Evolutionary conservation across 2,113 vertebrate species (phyloP).

Genomic region (Hippocampus guttulatus): DNA sequence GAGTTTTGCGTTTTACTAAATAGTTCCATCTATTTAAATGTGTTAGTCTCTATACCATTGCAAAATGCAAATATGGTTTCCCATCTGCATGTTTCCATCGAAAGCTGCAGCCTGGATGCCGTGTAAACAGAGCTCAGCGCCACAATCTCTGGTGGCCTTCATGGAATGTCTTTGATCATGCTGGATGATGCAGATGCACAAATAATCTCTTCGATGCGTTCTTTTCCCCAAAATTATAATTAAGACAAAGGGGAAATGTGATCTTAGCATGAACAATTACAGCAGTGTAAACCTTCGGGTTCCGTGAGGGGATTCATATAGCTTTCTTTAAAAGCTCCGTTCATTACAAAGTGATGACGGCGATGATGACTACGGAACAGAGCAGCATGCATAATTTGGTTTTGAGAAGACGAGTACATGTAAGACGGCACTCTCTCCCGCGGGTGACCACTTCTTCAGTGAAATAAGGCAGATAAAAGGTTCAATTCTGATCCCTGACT

Average conservation of each 20-base stretch:
- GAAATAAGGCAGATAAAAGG: conserved; percentile 70
- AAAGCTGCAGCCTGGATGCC: conserved; percentile 33
- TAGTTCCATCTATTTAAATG: conserved; percentile 40
- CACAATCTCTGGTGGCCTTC: conserved; percentile 36
- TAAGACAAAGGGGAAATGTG: conserved; percentile 14
- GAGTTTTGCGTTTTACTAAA: conserved; percentile 36
- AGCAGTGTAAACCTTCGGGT: conserved; percentile 15
- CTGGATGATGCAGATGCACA: conserved; percentile 41
- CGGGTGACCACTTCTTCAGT: conserved; percentile 61
- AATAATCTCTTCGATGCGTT: conserved; percentile 23
- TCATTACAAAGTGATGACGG: conserved; percentile 12
- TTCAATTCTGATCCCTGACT: conserved; percentile 62
- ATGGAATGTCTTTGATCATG: conserved; percentile 45
- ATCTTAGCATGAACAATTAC: conserved; percentile 4
- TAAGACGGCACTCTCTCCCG: conserved; percentile 46
- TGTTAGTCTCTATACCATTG: conserved; percentile 34
- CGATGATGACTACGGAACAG: conserved; percentile 28
- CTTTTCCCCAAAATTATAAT: conserved; percentile 27
- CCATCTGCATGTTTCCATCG: conserved; percentile 49
- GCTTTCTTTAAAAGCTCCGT: conserved; percentile 21
- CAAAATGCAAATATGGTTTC: conserved; percentile 54
- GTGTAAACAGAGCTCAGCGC: conserved; percentile 47
- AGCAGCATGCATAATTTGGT: conserved; percentile 42
- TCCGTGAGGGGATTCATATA: neutral
- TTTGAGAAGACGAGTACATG: conserved; percentile 29